A percentile compares a stretch with the other conserved stretches of the same genome.
These are phyloP conservation scores for Tipula lateralis DNA, from an alignment of 2,888 invertebrate genomes.

Conservation along the genomic window DNA sequence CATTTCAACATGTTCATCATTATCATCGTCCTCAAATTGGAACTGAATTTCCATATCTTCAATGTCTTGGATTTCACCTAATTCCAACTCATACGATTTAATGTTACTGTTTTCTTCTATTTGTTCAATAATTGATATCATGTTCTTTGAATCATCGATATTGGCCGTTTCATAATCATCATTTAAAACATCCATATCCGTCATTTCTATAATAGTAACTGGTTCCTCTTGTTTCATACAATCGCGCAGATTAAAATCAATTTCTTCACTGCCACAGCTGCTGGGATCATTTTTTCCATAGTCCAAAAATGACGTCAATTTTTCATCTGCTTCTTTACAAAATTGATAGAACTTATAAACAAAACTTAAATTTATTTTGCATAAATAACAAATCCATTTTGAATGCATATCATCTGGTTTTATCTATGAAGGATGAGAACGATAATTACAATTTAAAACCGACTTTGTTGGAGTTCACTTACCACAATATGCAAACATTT, in stretches of 20 bases:
- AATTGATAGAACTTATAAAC: neutral
- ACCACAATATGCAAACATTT: neutral
- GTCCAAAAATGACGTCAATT: neutral
- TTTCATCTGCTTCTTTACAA: neutral
- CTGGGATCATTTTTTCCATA: neutral
- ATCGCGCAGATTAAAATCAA: neutral
- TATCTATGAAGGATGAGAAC: neutral
- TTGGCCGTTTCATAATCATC: neutral
- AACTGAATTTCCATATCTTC: neutral
- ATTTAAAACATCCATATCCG: neutral
- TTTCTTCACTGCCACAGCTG: neutral
- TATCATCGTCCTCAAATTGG: neutral
- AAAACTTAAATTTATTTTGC: neutral
- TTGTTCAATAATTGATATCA: neutral
- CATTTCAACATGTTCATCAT: neutral
- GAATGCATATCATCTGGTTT: neutral
- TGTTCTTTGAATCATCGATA: neutral
- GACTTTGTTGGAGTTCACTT: neutral
- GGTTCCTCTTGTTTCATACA: neutral
- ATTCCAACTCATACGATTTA: neutral
- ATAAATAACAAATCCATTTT: neutral
- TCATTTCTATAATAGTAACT: neutral
- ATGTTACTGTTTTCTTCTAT: neutral
- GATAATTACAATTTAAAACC: neutral
- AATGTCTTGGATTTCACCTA: neutral